Base-by-base conservation (phyloP, 2,888 invertebrate species). In the Xanthorhoe designata region DNA sequence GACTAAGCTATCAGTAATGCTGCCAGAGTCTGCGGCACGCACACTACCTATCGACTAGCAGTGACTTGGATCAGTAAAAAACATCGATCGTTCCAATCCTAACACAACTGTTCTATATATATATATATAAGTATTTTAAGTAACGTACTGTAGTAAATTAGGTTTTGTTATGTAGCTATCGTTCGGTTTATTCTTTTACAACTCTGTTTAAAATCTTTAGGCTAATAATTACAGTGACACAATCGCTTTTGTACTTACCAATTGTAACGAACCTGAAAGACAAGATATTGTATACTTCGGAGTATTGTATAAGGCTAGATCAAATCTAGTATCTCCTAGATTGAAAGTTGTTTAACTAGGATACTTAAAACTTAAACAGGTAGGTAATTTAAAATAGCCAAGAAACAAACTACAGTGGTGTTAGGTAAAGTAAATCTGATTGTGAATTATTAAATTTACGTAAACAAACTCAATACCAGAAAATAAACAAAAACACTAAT, bases 281-380 rank as follows among this genome's bases (percentile, higher is more conserved):
- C 56, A 56, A 42, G 56, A 18, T 24, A 50, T n/a, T n/a, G n/a
- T 42, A 18, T 19, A 6, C 17, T 61, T 51, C 51, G 7, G 19
- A 42, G 24, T 52, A 45, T 61, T 57, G 57, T 66, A 38, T 5
- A 45, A 45, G 45, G 45, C 55, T 45, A 19, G 15, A 49, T 50
- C 54, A 29, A 45, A 19, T 52, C 51, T 45, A 50, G 19, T 52
- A 38, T 42, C 5, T 47, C 18, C 45, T 62, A 38, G 61, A n/a
- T 47, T 54, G 61, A 66, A 66, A 66, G 62, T 64, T 64, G 50
- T 64, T 59, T 52, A 35, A 54, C 58, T 6, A 54, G 61, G 54
- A 38, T 1, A 56, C 55, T 19, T 60, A n/a, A 59, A 65, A 29
- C 18, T 29, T 24, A 24, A 24, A 24, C 24, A 24, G 24, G 24